phyloP scores from a whole-genome alignment of 1,140 invertebrate genomes.

The Leptoteleia sp. region DNA sequence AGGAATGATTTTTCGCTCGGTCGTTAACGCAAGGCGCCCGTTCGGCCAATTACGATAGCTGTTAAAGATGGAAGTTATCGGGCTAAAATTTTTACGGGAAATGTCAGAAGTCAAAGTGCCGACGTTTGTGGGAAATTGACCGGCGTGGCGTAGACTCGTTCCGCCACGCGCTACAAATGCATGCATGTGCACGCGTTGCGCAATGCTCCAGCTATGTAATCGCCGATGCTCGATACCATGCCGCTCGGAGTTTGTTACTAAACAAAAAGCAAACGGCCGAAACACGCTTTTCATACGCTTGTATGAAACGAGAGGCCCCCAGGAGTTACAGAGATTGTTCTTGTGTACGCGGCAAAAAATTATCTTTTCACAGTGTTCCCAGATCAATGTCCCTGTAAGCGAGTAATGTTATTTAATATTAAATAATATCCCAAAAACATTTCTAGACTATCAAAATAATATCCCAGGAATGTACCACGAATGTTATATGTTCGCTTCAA shows the following conservation, averaged over 20 bases:
- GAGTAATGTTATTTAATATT: too few species aligned
- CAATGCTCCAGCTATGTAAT: slow-evolving; percentile 41
- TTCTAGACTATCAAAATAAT: too few species aligned
- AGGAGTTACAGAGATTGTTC: too few species aligned
- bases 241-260: slow-evolving; percentile 14
- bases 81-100: slow-evolving; percentile 48
- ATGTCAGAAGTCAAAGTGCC: slow-evolving; percentile 59
- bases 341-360: too few species aligned
- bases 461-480: too few species aligned
- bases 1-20: slow-evolving; percentile 3
- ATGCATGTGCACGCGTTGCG: slow-evolving; percentile 28
- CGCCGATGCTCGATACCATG: slow-evolving; percentile 30
- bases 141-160: slow-evolving; percentile 39
- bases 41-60: slow-evolving; percentile 27
- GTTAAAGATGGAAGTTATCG: slow-evolving; percentile 38
- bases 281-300: too few species aligned
- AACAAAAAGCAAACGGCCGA: slow-evolving; percentile 5
- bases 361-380: too few species aligned
- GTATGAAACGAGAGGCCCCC: too few species aligned
- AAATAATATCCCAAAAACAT: too few species aligned
- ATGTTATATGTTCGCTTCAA: too few species aligned
- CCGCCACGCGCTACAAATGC: slow-evolving; percentile 32
- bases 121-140: slow-evolving; percentile 59
- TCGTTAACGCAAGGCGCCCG: not conserved
- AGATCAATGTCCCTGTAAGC: too few species aligned